Base-by-base conservation (phyloP, 2,797 vertebrate genomes). In the Macrochelys suwanniensis region DNA sequence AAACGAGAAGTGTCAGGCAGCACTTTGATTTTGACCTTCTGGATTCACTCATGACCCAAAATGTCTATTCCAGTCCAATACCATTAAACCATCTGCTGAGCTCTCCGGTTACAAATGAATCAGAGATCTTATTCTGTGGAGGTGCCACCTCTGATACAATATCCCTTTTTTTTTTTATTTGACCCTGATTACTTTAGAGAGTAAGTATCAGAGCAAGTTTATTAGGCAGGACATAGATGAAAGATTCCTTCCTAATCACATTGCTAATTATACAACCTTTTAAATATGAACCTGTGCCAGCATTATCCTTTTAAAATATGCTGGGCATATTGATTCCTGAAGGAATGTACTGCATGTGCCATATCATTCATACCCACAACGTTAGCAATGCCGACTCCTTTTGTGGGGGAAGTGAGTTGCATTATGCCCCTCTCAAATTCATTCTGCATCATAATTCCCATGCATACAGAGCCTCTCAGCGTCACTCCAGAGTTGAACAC, bases 151-250 rank as follows among this genome's bases (percentile, higher is more conserved):
- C 94, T 91, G 91, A 95, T 97, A 89, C 2, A 5, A 88, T 86
- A 91, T 89, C 94, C 82, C 79, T 4, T 42, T 42, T 96, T 97
- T 97, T 96, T 95, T 94, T 96, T 95, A 96, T 95, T 97, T 94
- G 93, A 74, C 84, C 88, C 81, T 82, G 87, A 81, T 86, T 90
- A 82, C 95, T 96, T 92, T 91, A 94, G 71, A 94, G 71, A 76
- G 23, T 42, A 45, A 25, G 92, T 76, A 71, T 94, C 91, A 84
- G 84, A 96, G 76, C 89, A 89, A 54, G 54, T 92, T 76, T 96
- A 93, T 94, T 95, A 95, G 94, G 82, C 89, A 71, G 79, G 84
- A 96, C 68, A 89, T 49, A 83, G 82, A 84, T 83, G 86, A 89
- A 95, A 76, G 82, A 95, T 92, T 79, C 61, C 74, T 95, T 95